phyloP scores from a whole-genome alignment of 2,113 vertebrate genomes.

The Catharus minimus region DNA sequence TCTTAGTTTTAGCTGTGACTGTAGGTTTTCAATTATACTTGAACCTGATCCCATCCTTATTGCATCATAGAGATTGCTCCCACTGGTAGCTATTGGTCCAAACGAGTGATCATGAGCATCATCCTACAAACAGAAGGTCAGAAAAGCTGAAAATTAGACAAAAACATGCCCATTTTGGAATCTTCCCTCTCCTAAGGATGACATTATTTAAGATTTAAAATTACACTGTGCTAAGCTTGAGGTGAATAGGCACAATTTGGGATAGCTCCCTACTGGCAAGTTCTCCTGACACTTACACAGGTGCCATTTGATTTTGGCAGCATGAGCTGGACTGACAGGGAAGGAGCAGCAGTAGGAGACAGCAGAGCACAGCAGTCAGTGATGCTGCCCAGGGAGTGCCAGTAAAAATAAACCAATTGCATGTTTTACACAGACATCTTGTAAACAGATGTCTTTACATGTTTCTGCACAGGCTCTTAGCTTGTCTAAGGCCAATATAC shows the following conservation, averaged over 20 bases:
- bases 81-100: conserved; percentile 79
- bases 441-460: not conserved
- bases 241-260: not conserved
- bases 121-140: conserved; percentile 74
- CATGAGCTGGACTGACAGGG: not conserved
- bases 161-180: not conserved
- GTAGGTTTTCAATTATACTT: conserved; percentile 93
- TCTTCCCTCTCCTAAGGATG: not conserved
- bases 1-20: conserved; percentile 93
- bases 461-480: not conserved
- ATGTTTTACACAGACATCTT: not conserved
- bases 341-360: no score
- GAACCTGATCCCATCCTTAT: conserved; percentile 94
- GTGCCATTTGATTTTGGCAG: not conserved
- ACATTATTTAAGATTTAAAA: not conserved
- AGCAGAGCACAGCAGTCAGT: not conserved
- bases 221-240: not conserved
- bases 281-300: not conserved
- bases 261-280: not conserved
- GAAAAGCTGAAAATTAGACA: not conserved
- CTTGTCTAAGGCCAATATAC: not conserved
- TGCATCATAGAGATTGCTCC: conserved; percentile 91
- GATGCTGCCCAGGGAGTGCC: not conserved
- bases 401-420: not conserved
- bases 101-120: conserved; percentile 87